A percentile compares a stretch with the other conserved stretches of the same genome.
phyloP scores from a whole-genome alignment of 2,113 vertebrate species.

The Ivindomyrus marchei region DNA sequence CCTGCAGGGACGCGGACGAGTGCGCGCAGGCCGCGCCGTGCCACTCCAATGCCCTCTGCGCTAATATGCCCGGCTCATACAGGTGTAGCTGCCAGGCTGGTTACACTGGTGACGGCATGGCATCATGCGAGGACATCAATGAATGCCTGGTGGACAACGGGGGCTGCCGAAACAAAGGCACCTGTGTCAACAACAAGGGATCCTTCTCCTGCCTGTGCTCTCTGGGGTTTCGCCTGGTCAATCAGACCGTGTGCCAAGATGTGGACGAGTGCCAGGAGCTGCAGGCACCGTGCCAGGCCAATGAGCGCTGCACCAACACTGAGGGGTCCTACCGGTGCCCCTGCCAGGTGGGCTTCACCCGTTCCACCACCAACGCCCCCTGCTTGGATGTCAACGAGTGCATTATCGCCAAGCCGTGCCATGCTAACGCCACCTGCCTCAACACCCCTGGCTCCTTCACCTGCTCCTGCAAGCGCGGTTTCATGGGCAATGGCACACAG shows the following conservation, averaged over 20 bases:
- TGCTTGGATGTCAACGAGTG: constrained; percentile 67
- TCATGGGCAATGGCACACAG: constrained; percentile 51
- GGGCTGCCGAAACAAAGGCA: constrained; percentile 57
- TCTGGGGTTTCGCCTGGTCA: constrained; percentile 53
- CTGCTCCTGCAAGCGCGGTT: constrained; percentile 63
- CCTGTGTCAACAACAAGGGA: constrained; percentile 58
- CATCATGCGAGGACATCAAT: constrained; percentile 58
- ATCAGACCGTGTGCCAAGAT: constrained; percentile 60
- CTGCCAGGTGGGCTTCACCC: constrained; percentile 56
- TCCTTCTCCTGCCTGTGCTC: constrained; percentile 62
- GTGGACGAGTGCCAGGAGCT: constrained; percentile 58
- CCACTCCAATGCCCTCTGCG: constrained; percentile 55
- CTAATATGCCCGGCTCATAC: constrained; percentile 58
- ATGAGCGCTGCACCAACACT: constrained; percentile 61
- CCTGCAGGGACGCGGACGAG: constrained; percentile 61
- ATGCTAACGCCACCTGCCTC: constrained; percentile 59
- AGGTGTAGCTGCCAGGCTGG: constrained; percentile 61
- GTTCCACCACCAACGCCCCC: constrained; percentile 36
- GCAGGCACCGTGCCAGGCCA: constrained; percentile 45
- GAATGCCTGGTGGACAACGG: constrained; percentile 64
- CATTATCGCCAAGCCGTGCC: constrained; percentile 47
- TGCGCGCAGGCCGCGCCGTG: constrained; percentile 50
- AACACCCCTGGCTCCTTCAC: constrained; percentile 59
- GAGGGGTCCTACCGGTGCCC: constrained; percentile 61
- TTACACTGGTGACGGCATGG: constrained; percentile 58